Evolutionary conservation across 2,888 invertebrate species (phyloP), one percentile per base, ranked within the genome.

Genomic region (Chrysolina haemoptera): DNA sequence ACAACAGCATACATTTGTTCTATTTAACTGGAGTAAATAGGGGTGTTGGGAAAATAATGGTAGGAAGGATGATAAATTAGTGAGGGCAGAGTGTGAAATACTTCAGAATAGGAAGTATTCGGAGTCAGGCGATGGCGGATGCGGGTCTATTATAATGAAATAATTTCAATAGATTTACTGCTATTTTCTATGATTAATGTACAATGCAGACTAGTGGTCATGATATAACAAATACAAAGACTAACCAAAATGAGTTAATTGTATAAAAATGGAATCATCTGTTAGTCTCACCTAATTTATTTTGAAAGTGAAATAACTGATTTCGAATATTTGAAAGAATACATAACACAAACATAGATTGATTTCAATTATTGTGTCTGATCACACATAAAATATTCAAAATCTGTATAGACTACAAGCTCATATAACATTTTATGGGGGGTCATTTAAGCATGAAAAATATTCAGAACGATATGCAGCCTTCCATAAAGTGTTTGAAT

Each of bases 91-190:
- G 66, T 66, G 66, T 48, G 46, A 46, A 20, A 66, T 48, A 46
- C 43, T 62, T 71, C 35, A 59, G 65, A 70, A 74, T 68, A 75
- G 76, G 77, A 77, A 73, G 78, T 75, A 74, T 72, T 73, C 71
- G 53, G 65, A 78, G 76, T 76, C 72, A 73, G 66, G 72, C 68
- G 68, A 65, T 20, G 62, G 46, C 78, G 81, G 82, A 84, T 84
- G 83, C 83, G 84, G 84, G 84, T 78, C 79, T 78, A 84, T 83
- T 84, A 81, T 84, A 79, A 75, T 75, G 74, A 78, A 80, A 83
- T 82, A 76, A 68, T 71, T 27, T 59, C n/a, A 27, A 59, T 59
- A 78, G 80, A 83, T 82, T 79, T 78, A 82, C 79, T 82, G 82
- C 78, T 79, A 81, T 81, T 79, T 82, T 79, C 79, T 81, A 80